Evolutionary conservation across 2,888 invertebrate genomes (phyloP).

Genomic region (Thereva unica): DNA sequence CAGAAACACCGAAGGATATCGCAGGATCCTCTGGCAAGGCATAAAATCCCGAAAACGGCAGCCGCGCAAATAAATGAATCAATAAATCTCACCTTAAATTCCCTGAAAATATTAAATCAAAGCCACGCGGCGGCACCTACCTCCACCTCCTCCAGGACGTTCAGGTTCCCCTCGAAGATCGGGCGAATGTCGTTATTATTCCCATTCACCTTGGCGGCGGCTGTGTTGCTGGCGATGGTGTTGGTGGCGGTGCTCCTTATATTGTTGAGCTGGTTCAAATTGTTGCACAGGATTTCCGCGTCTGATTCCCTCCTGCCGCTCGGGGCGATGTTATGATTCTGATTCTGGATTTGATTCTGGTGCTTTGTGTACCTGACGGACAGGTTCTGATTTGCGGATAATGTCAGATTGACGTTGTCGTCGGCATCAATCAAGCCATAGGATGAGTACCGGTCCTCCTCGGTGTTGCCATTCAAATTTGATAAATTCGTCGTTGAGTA

Average conservation of each 20-base stretch:
- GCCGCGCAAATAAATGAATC: too few species aligned
- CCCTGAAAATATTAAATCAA: slow-evolving; percentile 3
- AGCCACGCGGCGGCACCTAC: slow-evolving; percentile 19
- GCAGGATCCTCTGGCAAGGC: too few species aligned
- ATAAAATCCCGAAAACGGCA: too few species aligned
- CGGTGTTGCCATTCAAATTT: slow-evolving; percentile 37
- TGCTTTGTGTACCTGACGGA: slow-evolving; percentile 12
- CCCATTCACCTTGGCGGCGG: slow-evolving; percentile 33
- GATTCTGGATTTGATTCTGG: slow-evolving; percentile 1
- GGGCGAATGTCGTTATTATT: slow-evolving; percentile 33
- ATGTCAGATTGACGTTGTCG: slow-evolving; percentile 38
- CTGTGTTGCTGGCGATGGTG: slow-evolving; percentile 27
- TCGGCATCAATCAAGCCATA: slow-evolving; percentile 29
- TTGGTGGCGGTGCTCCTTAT: slow-evolving; percentile 30
- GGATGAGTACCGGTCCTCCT: slow-evolving; percentile 6
- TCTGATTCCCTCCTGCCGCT: slow-evolving; percentile 11
- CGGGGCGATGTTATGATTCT: slow-evolving; percentile 4
- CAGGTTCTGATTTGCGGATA: slow-evolving; percentile 23
- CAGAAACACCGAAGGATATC: too few species aligned
- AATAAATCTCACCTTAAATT: neutral
- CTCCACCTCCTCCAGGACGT: slow-evolving; percentile 35
- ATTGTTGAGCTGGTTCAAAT: slow-evolving; percentile 37
- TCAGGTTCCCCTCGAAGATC: slow-evolving; percentile 38
- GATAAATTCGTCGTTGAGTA: slow-evolving; percentile 33
- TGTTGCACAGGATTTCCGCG: slow-evolving; percentile 23